Evolutionary conservation across 2,888 invertebrate species (phyloP).

Genomic region (Phaedon cochleariae): DNA sequence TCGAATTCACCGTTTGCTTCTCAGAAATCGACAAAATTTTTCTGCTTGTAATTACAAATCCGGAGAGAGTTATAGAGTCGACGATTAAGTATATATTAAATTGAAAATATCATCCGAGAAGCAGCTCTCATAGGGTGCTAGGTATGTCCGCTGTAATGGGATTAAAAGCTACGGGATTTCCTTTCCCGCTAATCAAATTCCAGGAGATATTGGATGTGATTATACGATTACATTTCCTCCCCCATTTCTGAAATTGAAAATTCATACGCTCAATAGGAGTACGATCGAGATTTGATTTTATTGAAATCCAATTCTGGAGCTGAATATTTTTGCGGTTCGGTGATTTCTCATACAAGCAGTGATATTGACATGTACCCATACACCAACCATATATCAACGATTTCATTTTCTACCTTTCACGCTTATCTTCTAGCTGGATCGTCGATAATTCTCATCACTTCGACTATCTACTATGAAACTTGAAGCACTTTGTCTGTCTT

Average conservation of each 20-base stretch:
- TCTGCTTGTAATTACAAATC: conserved; percentile 11
- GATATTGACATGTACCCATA: no score
- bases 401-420: no score
- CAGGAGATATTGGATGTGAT: conserved; percentile 20
- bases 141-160: conserved; percentile 12
- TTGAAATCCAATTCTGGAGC: not conserved
- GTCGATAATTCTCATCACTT: no score
- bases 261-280: not conserved
- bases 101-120: conserved; percentile 1
- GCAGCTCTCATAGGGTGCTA: not conserved
- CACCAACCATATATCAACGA: no score
- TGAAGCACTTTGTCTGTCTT: no score
- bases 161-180: conserved; percentile 18
- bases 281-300: not conserved
- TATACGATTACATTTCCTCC: conserved; percentile 17
- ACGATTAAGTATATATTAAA: conserved; percentile 16
- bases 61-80: conserved; percentile 3
- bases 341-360: no score
- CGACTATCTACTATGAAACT: no score
- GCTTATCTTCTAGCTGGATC: no score
- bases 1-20: no score
- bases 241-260: conserved; percentile 13
- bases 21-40: no score
- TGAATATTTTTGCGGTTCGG: no score
- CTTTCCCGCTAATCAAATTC: conserved; percentile 20